These are phyloP conservation scores for Lasius fuliginosus DNA, from an alignment of 2,888 invertebrate species.

Conservation along the genomic window DNA sequence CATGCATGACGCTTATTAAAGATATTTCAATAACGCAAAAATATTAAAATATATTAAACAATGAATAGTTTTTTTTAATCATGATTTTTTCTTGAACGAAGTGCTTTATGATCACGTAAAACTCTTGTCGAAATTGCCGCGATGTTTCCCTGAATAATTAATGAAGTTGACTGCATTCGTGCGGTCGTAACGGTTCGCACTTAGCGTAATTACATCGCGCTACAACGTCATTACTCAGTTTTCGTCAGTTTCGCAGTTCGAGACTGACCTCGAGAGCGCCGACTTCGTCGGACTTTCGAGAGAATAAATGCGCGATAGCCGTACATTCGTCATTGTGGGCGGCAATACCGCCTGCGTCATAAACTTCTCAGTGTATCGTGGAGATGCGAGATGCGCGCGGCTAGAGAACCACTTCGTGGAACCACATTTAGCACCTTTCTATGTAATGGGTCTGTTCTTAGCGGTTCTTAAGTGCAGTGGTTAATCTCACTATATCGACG, in stretches of 20 bases:
- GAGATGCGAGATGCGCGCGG: constrained; percentile 7
- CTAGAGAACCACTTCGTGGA: constrained; percentile 41
- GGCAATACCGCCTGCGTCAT: constrained; percentile 35
- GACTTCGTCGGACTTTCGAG: constrained; percentile 41
- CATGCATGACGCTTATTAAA: neutral
- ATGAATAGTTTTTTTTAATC: neutral
- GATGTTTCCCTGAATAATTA: constrained; percentile 38
- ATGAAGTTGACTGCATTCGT: constrained; percentile 9
- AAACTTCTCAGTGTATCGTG: constrained; percentile 24
- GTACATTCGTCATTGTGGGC: constrained; percentile 46
- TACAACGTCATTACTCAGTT: constrained; percentile 28
- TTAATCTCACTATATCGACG: constrained; percentile 50
- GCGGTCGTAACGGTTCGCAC: constrained; percentile 36
- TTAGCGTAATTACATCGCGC: constrained; percentile 46
- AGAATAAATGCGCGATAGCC: constrained; percentile 36
- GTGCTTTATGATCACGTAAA: neutral
- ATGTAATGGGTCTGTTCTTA: constrained; percentile 51
- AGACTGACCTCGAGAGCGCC: constrained; percentile 24
- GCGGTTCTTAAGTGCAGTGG: constrained; percentile 47
- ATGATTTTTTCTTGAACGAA: neutral
- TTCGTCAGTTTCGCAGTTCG: constrained; percentile 47
- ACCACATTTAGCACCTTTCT: constrained; percentile 55
- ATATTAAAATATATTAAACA: constrained; percentile 1
- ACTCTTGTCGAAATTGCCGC: constrained; percentile 17
- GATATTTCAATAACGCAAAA: neutral